Percentiles rank a stretch among this genome's conserved stretches.
Conservation (phyloP, 2,888 invertebrate genomes). For the Stictocephala bisonia region DNA sequence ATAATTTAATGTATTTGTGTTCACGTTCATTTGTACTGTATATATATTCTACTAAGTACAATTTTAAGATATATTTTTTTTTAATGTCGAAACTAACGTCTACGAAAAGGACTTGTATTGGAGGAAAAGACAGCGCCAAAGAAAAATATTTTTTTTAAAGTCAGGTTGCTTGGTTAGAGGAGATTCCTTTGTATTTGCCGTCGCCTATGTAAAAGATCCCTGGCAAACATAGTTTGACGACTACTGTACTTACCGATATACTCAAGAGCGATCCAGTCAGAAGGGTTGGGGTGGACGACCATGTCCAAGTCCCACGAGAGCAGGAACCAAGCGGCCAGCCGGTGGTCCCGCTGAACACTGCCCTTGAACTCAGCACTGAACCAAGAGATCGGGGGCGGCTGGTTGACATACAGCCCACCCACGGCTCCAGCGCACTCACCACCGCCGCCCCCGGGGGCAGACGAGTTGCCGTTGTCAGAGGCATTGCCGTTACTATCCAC, state of each 20-base stretch:
- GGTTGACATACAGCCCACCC: slow-evolving; percentile 8
- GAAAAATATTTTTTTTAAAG: no score
- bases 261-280: slow-evolving; percentile 48
- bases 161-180: no score
- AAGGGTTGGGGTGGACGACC: not conserved
- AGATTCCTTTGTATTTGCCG: no score
- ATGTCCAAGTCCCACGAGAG: slow-evolving; percentile 32
- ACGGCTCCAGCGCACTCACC: not conserved
- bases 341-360: slow-evolving; percentile 27
- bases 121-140: no score
- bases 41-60: no score
- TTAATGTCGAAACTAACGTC: no score
- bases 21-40: no score
- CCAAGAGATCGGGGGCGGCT: not conserved
- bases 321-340: slow-evolving; percentile 36
- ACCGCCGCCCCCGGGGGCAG: not conserved
- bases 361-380: slow-evolving; percentile 33
- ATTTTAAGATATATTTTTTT: no score
- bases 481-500: slow-evolving; percentile 46
- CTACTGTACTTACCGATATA: slow-evolving; percentile 39
- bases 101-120: no score
- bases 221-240: no score
- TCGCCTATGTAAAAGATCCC: no score
- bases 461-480: not conserved
- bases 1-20: no score